Conservation (phyloP, 2,797 vertebrate species). For the Philypnodon macrostomus region DNA sequence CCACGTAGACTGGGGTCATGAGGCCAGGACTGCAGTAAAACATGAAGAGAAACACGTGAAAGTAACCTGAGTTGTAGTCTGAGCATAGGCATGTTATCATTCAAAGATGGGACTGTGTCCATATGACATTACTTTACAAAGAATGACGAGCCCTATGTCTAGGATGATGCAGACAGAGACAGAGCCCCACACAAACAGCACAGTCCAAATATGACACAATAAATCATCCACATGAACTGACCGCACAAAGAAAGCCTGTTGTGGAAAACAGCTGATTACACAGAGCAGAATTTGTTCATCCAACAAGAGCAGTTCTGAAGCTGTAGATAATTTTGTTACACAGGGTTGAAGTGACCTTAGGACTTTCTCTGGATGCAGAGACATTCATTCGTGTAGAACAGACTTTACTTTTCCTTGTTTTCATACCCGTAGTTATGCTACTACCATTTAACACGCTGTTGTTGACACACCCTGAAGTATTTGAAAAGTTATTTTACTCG, state of each 20-base stretch:
- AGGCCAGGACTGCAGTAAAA: conserved; percentile 60
- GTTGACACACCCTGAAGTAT: no score
- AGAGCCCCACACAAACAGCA: background rate
- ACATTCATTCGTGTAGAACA: conserved; percentile 59
- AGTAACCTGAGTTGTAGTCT: conserved; percentile 35
- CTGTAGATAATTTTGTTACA: conserved; percentile 53
- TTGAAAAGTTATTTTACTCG: no score
- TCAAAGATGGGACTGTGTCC: background rate
- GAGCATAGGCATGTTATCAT: background rate
- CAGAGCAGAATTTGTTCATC: conserved; percentile 14
- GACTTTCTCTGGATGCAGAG: conserved; percentile 43
- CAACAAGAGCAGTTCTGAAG: conserved; percentile 13
- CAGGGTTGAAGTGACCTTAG: conserved; percentile 54
- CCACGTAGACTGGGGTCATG: conserved; percentile 70
- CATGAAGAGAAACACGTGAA: conserved; percentile 57
- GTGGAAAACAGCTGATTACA: conserved; percentile 48
- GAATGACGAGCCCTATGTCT: background rate
- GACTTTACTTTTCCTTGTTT: conserved; percentile 63
- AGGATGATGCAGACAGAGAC: no score
- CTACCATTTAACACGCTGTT: no score
- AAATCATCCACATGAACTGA: conserved; percentile 32
- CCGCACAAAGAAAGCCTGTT: background rate
- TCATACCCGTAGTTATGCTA: no score
- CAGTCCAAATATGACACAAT: background rate
- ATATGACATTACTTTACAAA: background rate